These are phyloP conservation scores for Meta bourneti DNA, from an alignment of 2,888 invertebrate species.

Conservation along the genomic window DNA sequence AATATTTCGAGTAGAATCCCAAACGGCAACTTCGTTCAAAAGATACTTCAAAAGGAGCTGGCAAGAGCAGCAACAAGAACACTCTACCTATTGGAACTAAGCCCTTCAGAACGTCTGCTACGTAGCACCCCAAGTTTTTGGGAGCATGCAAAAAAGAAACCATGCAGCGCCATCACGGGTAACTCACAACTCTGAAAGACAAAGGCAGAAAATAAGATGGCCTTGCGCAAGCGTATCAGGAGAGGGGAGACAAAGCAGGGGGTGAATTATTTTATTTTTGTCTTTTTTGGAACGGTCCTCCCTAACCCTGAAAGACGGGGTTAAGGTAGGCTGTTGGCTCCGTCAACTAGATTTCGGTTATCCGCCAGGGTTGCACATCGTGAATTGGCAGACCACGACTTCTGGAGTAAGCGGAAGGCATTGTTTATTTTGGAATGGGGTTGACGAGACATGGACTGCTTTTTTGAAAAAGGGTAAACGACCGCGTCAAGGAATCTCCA, in stretches of 20 bases:
- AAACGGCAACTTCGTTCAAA: too few species aligned
- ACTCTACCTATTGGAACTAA: too few species aligned
- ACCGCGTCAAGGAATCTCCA: constrained; percentile 30
- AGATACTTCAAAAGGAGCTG: too few species aligned
- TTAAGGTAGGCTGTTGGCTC: constrained; percentile 70
- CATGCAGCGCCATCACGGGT: too few species aligned
- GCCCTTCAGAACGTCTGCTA: too few species aligned
- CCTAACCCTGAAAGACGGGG: constrained; percentile 70
- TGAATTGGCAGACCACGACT: constrained; percentile 26
- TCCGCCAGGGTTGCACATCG: constrained; percentile 3
- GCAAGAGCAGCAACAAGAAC: too few species aligned
- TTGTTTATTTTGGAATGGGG: constrained; percentile 66
- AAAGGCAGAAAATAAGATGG: constrained; percentile 32
- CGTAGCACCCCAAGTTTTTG: too few species aligned
- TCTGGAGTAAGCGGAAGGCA: constrained; percentile 5
- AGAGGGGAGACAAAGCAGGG: background rate
- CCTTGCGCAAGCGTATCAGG: constrained; percentile 50
- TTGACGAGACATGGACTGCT: constrained; percentile 13
- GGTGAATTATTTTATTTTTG: background rate
- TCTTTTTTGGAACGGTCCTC: constrained; percentile 46
- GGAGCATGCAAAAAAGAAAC: too few species aligned
- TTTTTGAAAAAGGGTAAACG: constrained; percentile 36
- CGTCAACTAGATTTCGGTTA: constrained; percentile 39
- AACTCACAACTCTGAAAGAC: constrained; percentile 14
- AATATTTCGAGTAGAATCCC: too few species aligned